Conservation (phyloP, 2,113 vertebrate genomes). For the Notechis scutatus region DNA sequence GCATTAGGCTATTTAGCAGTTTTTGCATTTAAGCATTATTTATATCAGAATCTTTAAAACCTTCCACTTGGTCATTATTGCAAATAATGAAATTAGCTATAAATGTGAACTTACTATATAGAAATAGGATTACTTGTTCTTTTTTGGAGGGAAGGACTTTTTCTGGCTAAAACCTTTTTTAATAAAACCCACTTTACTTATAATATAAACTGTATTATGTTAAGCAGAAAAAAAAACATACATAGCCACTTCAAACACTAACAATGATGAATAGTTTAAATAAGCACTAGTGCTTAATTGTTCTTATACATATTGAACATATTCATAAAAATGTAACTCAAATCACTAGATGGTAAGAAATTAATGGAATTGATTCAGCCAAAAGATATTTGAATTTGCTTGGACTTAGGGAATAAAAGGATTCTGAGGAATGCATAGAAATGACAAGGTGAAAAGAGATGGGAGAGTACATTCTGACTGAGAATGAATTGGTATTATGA, state of each 20-base stretch:
- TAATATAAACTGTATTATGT: background rate
- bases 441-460: background rate
- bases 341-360: background rate
- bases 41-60: background rate
- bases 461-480: background rate
- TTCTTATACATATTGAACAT: background rate
- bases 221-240: background rate
- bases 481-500: background rate
- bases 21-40: background rate
- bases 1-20: background rate
- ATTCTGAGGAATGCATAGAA: background rate
- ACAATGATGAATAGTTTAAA: background rate
- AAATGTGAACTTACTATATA: background rate
- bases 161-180: background rate
- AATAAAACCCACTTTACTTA: background rate
- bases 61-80: no score
- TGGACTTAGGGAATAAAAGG: background rate
- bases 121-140: background rate
- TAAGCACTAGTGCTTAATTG: background rate
- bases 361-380: background rate
- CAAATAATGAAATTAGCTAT: background rate
- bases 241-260: background rate
- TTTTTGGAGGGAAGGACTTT: background rate
- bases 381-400: background rate
- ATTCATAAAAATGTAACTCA: background rate